Conservation (phyloP, 2,888 invertebrate genomes). For the Caenorhabditis becei region DNA sequence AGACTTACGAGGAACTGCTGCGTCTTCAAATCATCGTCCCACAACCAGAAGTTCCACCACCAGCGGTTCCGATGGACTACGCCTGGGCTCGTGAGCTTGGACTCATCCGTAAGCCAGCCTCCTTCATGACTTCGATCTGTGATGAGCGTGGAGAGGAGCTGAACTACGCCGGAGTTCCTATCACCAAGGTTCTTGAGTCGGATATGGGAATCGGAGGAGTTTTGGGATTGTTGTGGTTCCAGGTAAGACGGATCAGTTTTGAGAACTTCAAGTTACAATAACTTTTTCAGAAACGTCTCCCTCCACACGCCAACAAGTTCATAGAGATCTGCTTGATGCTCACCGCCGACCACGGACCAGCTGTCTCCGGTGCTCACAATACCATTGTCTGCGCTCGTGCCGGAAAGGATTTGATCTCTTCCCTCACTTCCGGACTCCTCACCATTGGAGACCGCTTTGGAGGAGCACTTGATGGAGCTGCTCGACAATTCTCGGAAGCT, state of each 20-base stretch:
- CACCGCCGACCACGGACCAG: slow-evolving; percentile 99
- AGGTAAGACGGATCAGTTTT: slow-evolving; percentile 86
- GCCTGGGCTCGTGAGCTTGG: slow-evolving; percentile 99
- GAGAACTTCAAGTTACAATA: no score
- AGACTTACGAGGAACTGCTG: slow-evolving; percentile 86
- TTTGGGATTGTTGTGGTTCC: slow-evolving; percentile 97
- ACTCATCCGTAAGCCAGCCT: slow-evolving; percentile 98
- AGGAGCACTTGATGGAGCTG: slow-evolving; percentile 98
- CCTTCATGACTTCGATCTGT: slow-evolving; percentile 99
- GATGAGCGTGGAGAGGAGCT: slow-evolving; percentile 92
- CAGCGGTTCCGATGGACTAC: slow-evolving; percentile 99
- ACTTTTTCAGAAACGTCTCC: slow-evolving; percentile 84
- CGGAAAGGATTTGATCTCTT: slow-evolving; percentile 97
- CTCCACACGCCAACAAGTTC: slow-evolving; percentile 95
- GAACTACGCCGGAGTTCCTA: slow-evolving; percentile 92
- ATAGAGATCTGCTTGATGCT: slow-evolving; percentile 99
- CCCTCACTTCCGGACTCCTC: slow-evolving; percentile 94
- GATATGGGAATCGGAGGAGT: slow-evolving; percentile 98
- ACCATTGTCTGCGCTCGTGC: slow-evolving; percentile 93
- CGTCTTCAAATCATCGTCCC: slow-evolving; percentile 89
- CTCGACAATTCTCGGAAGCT: slow-evolving; percentile 95
- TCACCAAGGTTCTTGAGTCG: slow-evolving; percentile 89
- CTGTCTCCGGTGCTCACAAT: slow-evolving; percentile 89
- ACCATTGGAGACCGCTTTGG: slow-evolving; percentile 98
- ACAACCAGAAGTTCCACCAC: slow-evolving; percentile 94